Evolutionary conservation across 2,888 invertebrate genomes (phyloP).

Genomic region (Tineola bisselliella): DNA sequence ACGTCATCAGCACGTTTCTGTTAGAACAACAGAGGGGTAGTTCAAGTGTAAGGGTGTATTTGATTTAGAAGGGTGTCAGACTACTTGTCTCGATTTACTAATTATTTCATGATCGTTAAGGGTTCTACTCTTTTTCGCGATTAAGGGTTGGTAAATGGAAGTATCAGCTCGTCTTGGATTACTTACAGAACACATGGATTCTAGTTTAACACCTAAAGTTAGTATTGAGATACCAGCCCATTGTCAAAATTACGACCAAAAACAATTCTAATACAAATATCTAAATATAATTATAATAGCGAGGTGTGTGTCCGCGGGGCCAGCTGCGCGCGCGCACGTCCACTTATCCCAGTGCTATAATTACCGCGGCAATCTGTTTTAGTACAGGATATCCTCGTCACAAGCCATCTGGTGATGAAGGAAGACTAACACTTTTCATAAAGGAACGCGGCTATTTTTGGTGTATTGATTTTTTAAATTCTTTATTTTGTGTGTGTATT

Average conservation of each 20-base stretch:
- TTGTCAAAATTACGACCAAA: no score
- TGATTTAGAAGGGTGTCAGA: neutral
- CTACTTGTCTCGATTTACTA: neutral
- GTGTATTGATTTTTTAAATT: no score
- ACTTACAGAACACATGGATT: no score
- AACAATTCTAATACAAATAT: no score
- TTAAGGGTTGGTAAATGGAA: no score
- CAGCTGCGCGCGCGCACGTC: slow-evolving; percentile 3
- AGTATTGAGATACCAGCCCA: no score
- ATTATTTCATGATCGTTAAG: neutral
- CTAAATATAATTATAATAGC: no score
- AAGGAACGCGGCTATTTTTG: neutral
- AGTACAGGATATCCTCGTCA: slow-evolving; percentile 17
- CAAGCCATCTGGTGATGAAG: slow-evolving; percentile 1
- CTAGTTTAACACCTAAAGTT: no score
- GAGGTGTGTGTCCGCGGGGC: neutral
- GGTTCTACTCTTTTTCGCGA: no score
- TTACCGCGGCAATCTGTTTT: slow-evolving; percentile 50
- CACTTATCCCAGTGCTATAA: slow-evolving; percentile 1
- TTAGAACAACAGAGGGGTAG: neutral
- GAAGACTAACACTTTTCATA: neutral
- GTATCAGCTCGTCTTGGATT: no score
- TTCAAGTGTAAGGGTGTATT: neutral
- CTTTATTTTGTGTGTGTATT: no score
- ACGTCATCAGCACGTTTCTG: neutral